These are phyloP conservation scores for Arenicola marina DNA, from an alignment of 2,888 invertebrate species.

Conservation along the genomic window DNA sequence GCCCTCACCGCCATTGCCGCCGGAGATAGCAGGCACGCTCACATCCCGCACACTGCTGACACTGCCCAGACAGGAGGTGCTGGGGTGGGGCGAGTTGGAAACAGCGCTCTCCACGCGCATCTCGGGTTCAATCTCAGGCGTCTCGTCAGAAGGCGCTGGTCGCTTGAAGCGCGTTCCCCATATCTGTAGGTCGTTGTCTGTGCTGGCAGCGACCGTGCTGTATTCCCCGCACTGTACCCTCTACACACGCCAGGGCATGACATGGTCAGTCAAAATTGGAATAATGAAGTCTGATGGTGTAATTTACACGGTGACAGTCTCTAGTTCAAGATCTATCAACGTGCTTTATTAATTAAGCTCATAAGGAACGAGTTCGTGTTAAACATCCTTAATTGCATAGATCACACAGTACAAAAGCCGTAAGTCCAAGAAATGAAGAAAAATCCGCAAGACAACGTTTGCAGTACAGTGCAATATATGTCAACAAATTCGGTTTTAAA, in stretches of 20 bases:
- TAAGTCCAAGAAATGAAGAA: too few relatives aligned
- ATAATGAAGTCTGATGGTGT: too few relatives aligned
- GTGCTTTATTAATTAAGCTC: too few relatives aligned
- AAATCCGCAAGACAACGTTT: too few relatives aligned
- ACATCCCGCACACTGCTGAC: constrained; percentile 11
- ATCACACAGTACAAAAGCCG: too few relatives aligned
- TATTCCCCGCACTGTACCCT: constrained; percentile 70
- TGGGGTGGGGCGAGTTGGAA: constrained; percentile 38
- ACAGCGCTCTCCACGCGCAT: constrained; percentile 1
- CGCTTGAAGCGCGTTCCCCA: constrained; percentile 66
- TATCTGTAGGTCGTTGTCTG: constrained; percentile 71
- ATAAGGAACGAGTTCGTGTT: not conserved
- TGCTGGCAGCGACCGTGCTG: constrained; percentile 71
- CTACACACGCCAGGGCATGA: constrained; percentile 57
- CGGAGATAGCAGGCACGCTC: not conserved
- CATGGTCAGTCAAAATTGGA: too few relatives aligned
- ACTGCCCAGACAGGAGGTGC: constrained; percentile 33
- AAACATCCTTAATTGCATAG: not conserved
- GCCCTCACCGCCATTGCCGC: too few relatives aligned
- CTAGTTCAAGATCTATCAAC: not conserved
- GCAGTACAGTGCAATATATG: too few relatives aligned
- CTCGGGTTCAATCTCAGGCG: not conserved
- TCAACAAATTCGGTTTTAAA: too few relatives aligned
- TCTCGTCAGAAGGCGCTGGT: constrained; percentile 8
- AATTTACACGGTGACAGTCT: too few relatives aligned